phyloP scores from a whole-genome alignment of 1,140 invertebrate genomes.

The Hycleus cichorii region DNA sequence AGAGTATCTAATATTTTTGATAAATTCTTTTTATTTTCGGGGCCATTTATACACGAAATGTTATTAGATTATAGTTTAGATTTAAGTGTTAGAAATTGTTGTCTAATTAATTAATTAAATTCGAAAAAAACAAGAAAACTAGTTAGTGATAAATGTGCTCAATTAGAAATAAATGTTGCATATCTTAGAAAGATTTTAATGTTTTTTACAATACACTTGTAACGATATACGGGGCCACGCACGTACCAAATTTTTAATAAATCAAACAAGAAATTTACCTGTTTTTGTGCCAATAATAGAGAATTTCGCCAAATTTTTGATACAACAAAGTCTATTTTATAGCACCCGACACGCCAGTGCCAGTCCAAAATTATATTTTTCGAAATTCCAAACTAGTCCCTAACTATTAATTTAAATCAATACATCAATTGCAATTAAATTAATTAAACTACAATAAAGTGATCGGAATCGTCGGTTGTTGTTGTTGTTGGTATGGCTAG shows the following conservation, averaged over 20 bases:
- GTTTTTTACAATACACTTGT: constrained; percentile 20
- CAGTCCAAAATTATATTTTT: constrained; percentile 2
- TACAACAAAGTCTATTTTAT: constrained; percentile 7
- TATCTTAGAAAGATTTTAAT: constrained; percentile 18
- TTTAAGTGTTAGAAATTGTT: constrained; percentile 28
- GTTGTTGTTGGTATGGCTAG: constrained; percentile 27
- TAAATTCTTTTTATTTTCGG: constrained; percentile 24
- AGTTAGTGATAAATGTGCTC: constrained; percentile 31
- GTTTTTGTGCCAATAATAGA: constrained; percentile 1
- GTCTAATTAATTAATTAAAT: constrained; percentile 21
- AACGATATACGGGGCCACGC: constrained; percentile 18
- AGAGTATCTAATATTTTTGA: constrained; percentile 35
- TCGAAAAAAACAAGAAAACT: neutral
- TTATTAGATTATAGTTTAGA: constrained; percentile 18
- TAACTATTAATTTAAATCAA: no score
- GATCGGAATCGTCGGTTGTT: no score
- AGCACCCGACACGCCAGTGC: neutral
- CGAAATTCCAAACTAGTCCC: no score
- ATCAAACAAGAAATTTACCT: neutral
- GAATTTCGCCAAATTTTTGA: constrained; percentile 8
- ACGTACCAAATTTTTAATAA: constrained; percentile 5
- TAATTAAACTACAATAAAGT: no score
- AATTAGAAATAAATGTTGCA: constrained; percentile 30
- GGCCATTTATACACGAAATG: constrained; percentile 18
- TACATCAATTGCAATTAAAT: no score